Evolutionary conservation across 2,113 vertebrate species (phyloP).

Genomic region (Hyla sarda): DNA sequence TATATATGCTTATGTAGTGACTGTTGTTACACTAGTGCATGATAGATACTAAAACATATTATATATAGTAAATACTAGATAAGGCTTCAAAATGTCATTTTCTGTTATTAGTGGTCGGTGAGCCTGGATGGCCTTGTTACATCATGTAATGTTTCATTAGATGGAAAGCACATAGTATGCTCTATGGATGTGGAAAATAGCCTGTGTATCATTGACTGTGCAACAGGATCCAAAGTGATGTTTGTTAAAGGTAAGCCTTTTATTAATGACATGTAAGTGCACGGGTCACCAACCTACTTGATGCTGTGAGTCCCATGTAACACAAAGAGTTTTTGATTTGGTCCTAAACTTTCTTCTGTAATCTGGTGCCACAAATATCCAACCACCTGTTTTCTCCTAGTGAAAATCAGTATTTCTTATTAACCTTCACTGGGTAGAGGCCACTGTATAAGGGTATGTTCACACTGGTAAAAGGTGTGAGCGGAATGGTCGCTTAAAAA

Average conservation of each 20-base stretch:
- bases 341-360: no score
- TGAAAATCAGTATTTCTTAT: no score
- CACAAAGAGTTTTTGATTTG: background rate
- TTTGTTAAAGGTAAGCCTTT: slow-evolving; percentile 67
- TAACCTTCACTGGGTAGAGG: no score
- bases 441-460: no score
- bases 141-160: slow-evolving; percentile 74
- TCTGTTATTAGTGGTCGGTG: slow-evolving; percentile 71
- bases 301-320: background rate
- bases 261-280: background rate
- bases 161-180: slow-evolving; percentile 71
- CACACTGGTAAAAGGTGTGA: no score
- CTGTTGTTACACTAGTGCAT: background rate
- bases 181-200: slow-evolving; percentile 70
- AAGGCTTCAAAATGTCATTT: background rate
- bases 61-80: background rate
- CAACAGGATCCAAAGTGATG: slow-evolving; percentile 60
- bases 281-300: background rate
- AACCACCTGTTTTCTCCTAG: no score
- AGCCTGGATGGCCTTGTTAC: slow-evolving; percentile 69
- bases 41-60: background rate
- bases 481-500: no score
- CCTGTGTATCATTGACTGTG: slow-evolving; percentile 65
- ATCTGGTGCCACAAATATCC: no score
- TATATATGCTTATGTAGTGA: slow-evolving; percentile 63